Base-by-base conservation (phyloP, 2,113 vertebrate genomes). In the Caranx melampygus region DNA sequence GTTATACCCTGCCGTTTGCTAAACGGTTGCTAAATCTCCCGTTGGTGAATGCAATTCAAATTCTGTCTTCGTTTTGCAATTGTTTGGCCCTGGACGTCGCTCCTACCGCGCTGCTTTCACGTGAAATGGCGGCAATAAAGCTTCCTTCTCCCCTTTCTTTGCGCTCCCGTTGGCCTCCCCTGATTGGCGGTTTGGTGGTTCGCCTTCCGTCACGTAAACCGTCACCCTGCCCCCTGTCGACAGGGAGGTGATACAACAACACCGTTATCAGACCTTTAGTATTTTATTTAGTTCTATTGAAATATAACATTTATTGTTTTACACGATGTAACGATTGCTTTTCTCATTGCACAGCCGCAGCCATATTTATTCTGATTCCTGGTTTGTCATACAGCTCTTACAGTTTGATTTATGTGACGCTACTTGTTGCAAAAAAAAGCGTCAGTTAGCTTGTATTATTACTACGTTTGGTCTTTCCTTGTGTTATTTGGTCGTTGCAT, bases 61-160 rank as follows among this genome's bases (percentile, higher is more conserved):
- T 12, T 61, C 0, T 1, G 0, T 1, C 3, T 47, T 3, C 31
- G 1, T 55, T 45, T 21, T 20, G 5, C 1, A 15, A 3, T 14
- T 10, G 20, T 77, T 62, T 12, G 0, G 3, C 8, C 0, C 20
- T 33, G 0, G 4, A 31, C 31, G 65, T 47, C 9, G 42, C 9
- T 40, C 31, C 7, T 9, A 44, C 58, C 68, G 76, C 76, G 67
- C 55, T 65, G 79, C 75, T 66, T 73, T 78, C 84, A 86, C 90
- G 81, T 91, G 88, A 95, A 94, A 95, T 95, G 94, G 94, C 94
- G 92, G 93, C 88, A 80, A 77, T 0, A 1, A 49, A 10, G 70
- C 71, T 93, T 93, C 92, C 89, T 82, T 75, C 85, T 37, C 79
- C 65, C 34, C 47, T 49, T 81, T 86, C 80, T 81, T 67, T 81